phyloP scores from a whole-genome alignment of 2,113 vertebrate species.

The Pelvicachromis taeniatus region DNA sequence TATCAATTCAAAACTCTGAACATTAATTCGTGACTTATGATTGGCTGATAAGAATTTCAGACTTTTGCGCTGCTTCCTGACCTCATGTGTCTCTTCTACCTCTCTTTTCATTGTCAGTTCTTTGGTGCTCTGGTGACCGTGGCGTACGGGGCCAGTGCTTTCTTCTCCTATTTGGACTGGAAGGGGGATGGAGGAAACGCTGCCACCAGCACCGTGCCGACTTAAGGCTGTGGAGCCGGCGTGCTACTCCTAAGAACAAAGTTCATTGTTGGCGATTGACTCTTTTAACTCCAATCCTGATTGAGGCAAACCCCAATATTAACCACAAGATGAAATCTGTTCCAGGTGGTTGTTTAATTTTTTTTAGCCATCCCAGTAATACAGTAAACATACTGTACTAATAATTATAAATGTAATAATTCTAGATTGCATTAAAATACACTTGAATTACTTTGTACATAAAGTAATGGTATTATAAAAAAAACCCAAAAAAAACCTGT shows the following conservation, averaged over 20 bases:
- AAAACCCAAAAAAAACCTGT: too few species aligned
- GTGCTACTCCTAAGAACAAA: neutral
- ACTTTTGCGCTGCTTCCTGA: neutral
- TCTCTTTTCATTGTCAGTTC: constrained; percentile 71
- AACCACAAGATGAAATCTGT: neutral
- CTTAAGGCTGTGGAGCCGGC: constrained; percentile 33
- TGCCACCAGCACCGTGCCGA: constrained; percentile 76
- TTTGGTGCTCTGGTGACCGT: constrained; percentile 79
- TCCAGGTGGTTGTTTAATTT: neutral
- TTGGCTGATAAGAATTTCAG: neutral
- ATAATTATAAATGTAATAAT: neutral
- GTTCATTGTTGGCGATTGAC: neutral
- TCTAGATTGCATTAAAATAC: neutral
- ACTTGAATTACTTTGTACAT: neutral
- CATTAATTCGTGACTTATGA: neutral
- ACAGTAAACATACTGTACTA: neutral
- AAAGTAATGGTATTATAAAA: neutral
- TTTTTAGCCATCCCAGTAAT: neutral
- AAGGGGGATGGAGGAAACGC: constrained; percentile 78
- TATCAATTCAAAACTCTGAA: neutral
- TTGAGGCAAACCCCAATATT: neutral
- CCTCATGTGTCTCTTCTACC: neutral
- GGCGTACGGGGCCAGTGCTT: constrained; percentile 76
- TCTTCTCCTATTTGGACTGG: constrained; percentile 85
- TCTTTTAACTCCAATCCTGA: neutral